Evolutionary conservation across 2,113 vertebrate species (phyloP).

Genomic region (Burhinus oedicnemus): DNA sequence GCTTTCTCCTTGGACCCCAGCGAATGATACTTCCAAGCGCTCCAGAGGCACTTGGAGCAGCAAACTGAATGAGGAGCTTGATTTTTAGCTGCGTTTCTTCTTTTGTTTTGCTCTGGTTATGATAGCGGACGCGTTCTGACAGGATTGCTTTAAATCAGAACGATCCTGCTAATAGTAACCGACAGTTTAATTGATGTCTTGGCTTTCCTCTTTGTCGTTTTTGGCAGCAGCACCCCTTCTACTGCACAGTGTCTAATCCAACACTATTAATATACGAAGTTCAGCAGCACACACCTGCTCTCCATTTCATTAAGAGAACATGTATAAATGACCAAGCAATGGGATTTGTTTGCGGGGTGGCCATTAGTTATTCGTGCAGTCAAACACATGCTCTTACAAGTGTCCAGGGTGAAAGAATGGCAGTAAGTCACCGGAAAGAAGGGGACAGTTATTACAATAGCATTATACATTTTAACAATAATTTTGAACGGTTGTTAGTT

Average conservation of each 20-base stretch:
- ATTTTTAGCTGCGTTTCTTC: neutral
- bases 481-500: neutral
- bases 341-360: neutral
- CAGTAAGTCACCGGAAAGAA: neutral
- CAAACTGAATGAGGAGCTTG: neutral
- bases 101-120: neutral
- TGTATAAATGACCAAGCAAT: neutral
- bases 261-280: neutral
- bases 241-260: neutral
- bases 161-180: neutral
- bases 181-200: conserved; percentile 19
- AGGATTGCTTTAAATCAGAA: conserved; percentile 29
- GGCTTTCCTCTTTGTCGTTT: neutral
- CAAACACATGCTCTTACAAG: neutral
- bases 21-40: neutral
- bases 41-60: neutral
- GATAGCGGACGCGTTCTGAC: neutral
- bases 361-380: neutral
- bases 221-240: conserved; percentile 23
- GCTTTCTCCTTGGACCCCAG: neutral
- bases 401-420: neutral
- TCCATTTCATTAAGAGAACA: neutral
- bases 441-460: neutral
- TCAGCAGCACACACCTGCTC: neutral
- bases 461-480: neutral